Percentiles rank a stretch among this genome's conserved stretches.
Conservation (phyloP, 2,888 invertebrate species). For the Chymomyza fuscimana region DNA sequence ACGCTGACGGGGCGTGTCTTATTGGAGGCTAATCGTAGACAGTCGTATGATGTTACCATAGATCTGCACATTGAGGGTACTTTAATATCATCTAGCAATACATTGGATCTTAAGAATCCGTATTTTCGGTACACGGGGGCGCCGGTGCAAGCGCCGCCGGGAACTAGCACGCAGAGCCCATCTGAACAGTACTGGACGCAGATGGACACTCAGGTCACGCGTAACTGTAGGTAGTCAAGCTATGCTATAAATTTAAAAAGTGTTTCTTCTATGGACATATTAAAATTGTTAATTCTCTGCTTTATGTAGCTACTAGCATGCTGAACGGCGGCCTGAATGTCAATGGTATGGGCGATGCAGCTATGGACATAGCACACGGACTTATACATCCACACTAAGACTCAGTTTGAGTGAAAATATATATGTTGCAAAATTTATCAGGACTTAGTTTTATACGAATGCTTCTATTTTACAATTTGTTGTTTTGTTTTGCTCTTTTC, state of each 20-base stretch:
- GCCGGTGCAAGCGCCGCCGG: slow-evolving; percentile 95
- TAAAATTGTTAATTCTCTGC: not conserved
- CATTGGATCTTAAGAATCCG: slow-evolving; percentile 98
- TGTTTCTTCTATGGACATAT: not conserved
- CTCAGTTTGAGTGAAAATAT: not conserved
- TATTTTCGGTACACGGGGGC: slow-evolving; percentile 98
- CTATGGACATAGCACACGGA: slow-evolving; percentile 84
- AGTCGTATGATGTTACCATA: slow-evolving; percentile 99
- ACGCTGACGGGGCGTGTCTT: slow-evolving; percentile 92
- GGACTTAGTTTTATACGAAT: not conserved
- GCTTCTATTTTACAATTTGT: slow-evolving; percentile 10
- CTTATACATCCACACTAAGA: slow-evolving; percentile 73
- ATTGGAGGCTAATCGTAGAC: slow-evolving; percentile 95
- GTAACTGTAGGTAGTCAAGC: slow-evolving; percentile 70
- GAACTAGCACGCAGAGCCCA: slow-evolving; percentile 93
- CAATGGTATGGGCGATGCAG: slow-evolving; percentile 87
- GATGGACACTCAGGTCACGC: slow-evolving; percentile 85
- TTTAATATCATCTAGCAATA: slow-evolving; percentile 91
- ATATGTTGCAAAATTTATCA: not conserved
- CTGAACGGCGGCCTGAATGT: slow-evolving; percentile 88
- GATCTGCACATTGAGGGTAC: slow-evolving; percentile 95
- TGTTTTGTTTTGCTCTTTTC: slow-evolving; percentile 5
- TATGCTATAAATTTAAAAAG: not conserved
- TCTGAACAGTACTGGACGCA: slow-evolving; percentile 96
- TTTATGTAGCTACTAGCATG: slow-evolving; percentile 83